phyloP scores from a whole-genome alignment of 2,113 vertebrate species.

The Beaufortia kweichowensis region DNA sequence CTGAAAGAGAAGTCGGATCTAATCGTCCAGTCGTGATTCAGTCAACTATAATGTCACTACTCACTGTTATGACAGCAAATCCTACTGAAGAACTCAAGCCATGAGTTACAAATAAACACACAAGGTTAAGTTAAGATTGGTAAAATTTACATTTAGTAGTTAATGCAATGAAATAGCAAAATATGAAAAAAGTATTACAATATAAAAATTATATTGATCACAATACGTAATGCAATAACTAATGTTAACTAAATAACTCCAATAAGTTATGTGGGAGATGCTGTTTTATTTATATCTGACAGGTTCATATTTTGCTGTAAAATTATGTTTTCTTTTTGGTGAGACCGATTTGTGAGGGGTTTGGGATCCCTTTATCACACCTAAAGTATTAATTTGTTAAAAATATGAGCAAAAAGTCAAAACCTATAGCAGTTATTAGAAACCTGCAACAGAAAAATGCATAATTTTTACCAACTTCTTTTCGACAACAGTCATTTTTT shows the following conservation, averaged over 20 bases:
- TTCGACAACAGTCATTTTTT: background rate
- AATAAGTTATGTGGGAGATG: background rate
- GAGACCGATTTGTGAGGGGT: background rate
- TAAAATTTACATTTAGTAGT: too few relatives aligned
- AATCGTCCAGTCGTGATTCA: background rate
- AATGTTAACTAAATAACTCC: too few relatives aligned
- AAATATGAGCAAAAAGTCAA: background rate
- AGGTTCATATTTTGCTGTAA: background rate
- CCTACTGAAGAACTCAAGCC: background rate
- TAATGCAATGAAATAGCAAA: too few relatives aligned
- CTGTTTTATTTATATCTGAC: background rate
- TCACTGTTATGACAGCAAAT: background rate
- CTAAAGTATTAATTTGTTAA: background rate
- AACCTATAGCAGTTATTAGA: background rate
- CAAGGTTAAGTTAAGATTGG: background rate
- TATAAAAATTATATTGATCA: too few relatives aligned
- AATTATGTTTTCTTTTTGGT: background rate
- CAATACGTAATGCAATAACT: too few relatives aligned
- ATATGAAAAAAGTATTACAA: too few relatives aligned
- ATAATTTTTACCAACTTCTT: background rate
- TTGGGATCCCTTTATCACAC: conserved; percentile 3
- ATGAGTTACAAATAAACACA: background rate
- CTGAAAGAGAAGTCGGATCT: conserved; percentile 23
- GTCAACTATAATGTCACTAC: background rate
- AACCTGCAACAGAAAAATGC: background rate